Percentiles rank a stretch among this genome's conserved stretches.
These are phyloP conservation scores for Sebastes dallii DNA, from an alignment of 2,797 vertebrate species.

Conservation along the genomic window DNA sequence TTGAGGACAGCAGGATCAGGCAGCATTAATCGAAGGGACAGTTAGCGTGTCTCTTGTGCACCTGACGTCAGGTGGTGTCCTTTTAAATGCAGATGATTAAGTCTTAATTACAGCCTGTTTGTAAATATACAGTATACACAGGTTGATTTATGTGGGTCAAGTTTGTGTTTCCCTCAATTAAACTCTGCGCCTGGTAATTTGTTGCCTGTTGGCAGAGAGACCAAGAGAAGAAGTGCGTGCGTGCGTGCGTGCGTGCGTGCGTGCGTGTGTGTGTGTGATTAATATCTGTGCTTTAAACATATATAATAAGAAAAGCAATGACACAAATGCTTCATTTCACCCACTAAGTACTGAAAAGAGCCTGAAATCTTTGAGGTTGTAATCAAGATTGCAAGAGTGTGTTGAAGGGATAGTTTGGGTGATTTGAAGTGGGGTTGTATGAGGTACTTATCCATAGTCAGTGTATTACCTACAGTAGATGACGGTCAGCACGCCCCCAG, in stretches of 20 bases:
- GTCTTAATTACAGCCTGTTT: constrained; percentile 29
- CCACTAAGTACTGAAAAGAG: not conserved
- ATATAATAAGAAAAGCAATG: not conserved
- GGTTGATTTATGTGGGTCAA: constrained; percentile 25
- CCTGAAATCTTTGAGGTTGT: not conserved
- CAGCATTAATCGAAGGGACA: constrained; percentile 26
- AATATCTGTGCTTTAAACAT: not conserved
- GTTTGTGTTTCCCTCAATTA: constrained; percentile 22
- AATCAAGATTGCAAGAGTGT: not conserved
- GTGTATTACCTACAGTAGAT: no score
- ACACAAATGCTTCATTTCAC: not conserved
- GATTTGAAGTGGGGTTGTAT: no score
- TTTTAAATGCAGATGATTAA: constrained; percentile 54
- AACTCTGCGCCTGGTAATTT: constrained; percentile 10
- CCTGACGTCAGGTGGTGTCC: constrained; percentile 21
- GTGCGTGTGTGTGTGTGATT: no score
- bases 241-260: not conserved
- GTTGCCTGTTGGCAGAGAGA: constrained; percentile 13
- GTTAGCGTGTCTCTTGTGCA: not conserved
- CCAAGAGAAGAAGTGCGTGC: not conserved
- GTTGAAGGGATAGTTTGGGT: no score
- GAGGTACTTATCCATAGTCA: no score
- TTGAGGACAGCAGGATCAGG: constrained; percentile 30
- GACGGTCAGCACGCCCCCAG: no score
- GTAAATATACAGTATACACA: not conserved